Percentiles rank a stretch among this genome's conserved stretches.
Conservation (phyloP, 2,888 invertebrate species). For the Myathropa florea region DNA sequence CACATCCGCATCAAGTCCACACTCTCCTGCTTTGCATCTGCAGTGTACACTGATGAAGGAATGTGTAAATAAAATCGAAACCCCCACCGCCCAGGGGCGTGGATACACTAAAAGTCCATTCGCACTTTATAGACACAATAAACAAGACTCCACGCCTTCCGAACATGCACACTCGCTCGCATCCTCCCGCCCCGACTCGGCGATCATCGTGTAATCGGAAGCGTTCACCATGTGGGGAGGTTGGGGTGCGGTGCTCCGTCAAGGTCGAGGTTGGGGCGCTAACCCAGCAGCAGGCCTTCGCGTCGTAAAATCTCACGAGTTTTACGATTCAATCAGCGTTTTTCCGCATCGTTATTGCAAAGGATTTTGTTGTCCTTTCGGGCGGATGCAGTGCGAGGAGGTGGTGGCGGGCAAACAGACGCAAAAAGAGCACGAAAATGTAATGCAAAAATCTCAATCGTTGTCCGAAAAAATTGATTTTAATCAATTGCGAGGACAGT, state of each 20-base stretch:
- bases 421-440: background rate
- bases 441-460: background rate
- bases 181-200: background rate
- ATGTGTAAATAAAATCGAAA: background rate
- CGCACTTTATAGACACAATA: background rate
- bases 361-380: background rate
- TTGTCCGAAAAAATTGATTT: background rate
- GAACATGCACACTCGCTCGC: background rate
- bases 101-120: background rate
- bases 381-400: background rate
- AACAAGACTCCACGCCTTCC: background rate
- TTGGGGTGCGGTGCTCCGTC: background rate
- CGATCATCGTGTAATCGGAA: background rate
- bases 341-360: background rate
- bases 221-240: background rate
- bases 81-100: background rate
- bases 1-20: background rate
- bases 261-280: background rate
- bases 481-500: background rate
- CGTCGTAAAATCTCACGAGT: background rate
- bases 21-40: background rate
- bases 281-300: background rate
- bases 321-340: background rate
- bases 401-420: background rate
- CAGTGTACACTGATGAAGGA: background rate